Evolutionary conservation across 2,888 invertebrate species (phyloP), one percentile per base, ranked within the genome.

Genomic region (Micoletzkya japonica): DNA sequence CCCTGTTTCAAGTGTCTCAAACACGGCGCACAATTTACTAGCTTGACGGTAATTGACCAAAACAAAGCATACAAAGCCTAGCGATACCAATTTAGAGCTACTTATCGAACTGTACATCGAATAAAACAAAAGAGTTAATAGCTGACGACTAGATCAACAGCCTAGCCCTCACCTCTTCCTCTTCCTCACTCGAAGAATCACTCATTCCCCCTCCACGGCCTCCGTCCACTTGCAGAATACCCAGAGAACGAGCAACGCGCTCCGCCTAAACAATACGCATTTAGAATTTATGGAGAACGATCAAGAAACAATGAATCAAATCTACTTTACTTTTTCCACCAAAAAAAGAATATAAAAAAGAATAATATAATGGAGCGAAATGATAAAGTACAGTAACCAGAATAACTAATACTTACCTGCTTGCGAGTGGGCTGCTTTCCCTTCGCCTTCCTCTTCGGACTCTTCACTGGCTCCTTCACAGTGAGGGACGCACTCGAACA

Each of bases 151-250:
- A n/a, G n/a, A n/a, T n/a, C n/a, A n/a, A n/a, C n/a, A n/a, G n/a
- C 28, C 7, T 34, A 6, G 20, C 34, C 0, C 64, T 54, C 4
- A 67, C 67, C 49, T 76, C 76, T 59, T 81, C 80, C 26, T 73
- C 70, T 4, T 73, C 75, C 30, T 80, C 81, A 70, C 76, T 76
- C 1, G 78, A 78, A 6, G 77, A 77, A 67, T 81, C 81, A 7
- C 78, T 77, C 77, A 81, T 80, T 67, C 77, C 77, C 34, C 77
- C 79, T 20, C 80, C 80, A 64, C 76, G 75, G 4, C 77, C 78
- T 26, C 81, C 81, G 61, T 81, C 81, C 10, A 81, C 34, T 54
- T 80, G 80, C 17, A 79, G 64, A 2, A 74, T 56, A 7, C 70
- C 68, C 58, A 78, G 26, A n/a, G 57, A 24, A 20, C 72, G 60